A percentile compares a stretch with the other conserved stretches of the same genome.
Evolutionary conservation across 2,113 vertebrate species (phyloP).

Genomic region (Felis catus): DNA sequence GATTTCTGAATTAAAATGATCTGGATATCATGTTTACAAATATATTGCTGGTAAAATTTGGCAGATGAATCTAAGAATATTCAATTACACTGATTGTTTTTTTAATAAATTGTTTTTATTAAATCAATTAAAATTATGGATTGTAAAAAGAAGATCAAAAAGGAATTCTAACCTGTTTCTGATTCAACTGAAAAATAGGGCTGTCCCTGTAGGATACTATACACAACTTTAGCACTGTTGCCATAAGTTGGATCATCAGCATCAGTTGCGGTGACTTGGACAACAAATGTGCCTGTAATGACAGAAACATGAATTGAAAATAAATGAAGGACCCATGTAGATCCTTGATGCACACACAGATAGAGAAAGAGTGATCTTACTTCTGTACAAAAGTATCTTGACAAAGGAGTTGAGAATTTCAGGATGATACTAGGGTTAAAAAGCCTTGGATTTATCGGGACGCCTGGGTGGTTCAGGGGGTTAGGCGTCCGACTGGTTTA

Average conservation of each 20-base stretch:
- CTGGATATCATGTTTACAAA: constrained; percentile 80
- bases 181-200: constrained; percentile 97
- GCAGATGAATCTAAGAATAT: constrained; percentile 78
- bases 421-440: background rate
- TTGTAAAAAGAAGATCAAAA: constrained; percentile 70
- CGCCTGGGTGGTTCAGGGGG: too few relatives aligned
- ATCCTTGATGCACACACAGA: background rate
- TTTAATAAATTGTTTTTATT: constrained; percentile 42
- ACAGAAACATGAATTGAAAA: constrained; percentile 67
- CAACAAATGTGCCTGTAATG: constrained; percentile 93
- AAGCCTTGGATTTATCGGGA: background rate
- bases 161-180: constrained; percentile 90
- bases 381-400: background rate
- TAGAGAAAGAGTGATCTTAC: background rate
- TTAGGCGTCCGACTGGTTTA: too few relatives aligned
- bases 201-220: constrained; percentile 97
- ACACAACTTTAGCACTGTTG: constrained; percentile 95
- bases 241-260: constrained; percentile 95
- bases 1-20: constrained; percentile 81
- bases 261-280: constrained; percentile 95
- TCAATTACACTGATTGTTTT: constrained; percentile 79
- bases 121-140: constrained; percentile 78
- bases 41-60: constrained; percentile 71
- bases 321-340: background rate
- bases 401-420: background rate